Conservation (phyloP, 2,888 invertebrate species). For the Liodrosophila aerea region DNA sequence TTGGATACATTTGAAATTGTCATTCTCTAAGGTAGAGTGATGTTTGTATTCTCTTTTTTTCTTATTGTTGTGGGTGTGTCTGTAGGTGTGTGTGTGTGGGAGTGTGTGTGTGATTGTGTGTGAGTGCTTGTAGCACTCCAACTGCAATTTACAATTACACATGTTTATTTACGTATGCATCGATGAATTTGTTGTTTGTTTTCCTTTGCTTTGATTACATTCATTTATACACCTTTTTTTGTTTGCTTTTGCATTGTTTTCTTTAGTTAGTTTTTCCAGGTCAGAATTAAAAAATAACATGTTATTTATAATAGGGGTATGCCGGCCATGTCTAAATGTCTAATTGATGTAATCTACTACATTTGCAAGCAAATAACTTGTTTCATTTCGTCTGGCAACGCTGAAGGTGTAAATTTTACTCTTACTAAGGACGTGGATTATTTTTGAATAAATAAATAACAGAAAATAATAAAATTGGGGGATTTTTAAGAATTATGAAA, state of each 20-base stretch:
- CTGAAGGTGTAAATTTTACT: no score
- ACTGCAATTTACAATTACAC: conserved; percentile 55
- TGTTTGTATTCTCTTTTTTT: conserved; percentile 5
- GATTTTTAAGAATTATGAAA: no score
- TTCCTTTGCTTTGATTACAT: conserved; percentile 12
- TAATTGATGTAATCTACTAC: no score
- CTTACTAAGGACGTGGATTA: no score
- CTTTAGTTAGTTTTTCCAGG: conserved; percentile 8
- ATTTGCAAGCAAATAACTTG: no score
- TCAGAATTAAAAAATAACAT: not conserved
- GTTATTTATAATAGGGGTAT: not conserved
- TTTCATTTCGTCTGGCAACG: no score
- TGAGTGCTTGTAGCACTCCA: conserved; percentile 33
- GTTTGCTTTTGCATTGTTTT: conserved; percentile 24
- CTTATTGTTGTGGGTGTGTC: conserved; percentile 15
- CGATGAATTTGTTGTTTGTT: conserved; percentile 38
- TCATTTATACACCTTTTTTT: conserved; percentile 2
- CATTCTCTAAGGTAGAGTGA: conserved; percentile 29
- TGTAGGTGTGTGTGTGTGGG: conserved; percentile 27
- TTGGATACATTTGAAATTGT: conserved; percentile 29
- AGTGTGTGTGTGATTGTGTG: conserved; percentile 26
- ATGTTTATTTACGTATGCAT: conserved; percentile 66
- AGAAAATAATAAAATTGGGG: no score
- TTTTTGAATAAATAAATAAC: no score
- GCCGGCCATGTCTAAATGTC: no score